phyloP scores from a whole-genome alignment of 2,113 vertebrate genomes.

The Psammodynastes pulverulentus region DNA sequence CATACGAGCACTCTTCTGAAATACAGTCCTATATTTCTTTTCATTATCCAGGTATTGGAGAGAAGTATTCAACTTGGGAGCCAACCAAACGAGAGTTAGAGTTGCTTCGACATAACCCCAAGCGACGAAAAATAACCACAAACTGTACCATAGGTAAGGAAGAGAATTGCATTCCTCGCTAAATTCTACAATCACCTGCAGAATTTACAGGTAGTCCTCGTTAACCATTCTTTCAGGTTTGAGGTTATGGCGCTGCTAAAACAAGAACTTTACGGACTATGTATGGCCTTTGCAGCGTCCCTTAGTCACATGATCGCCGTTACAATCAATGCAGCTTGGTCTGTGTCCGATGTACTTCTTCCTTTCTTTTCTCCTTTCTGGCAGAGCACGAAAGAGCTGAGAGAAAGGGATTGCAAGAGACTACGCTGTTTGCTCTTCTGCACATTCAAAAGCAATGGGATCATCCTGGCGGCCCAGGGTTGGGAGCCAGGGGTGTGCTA shows the following conservation, averaged over 20 bases:
- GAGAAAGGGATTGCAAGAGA: neutral
- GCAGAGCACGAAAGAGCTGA: neutral
- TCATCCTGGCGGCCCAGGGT: neutral
- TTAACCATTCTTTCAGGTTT: neutral
- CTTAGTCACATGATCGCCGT: neutral
- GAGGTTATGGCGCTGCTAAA: neutral
- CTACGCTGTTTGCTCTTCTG: neutral
- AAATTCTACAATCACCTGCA: neutral
- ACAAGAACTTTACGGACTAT: neutral
- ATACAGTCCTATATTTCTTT: slow-evolving; percentile 19
- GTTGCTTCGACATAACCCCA: slow-evolving; percentile 97
- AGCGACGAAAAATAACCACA: slow-evolving; percentile 96
- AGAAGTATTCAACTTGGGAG: slow-evolving; percentile 99
- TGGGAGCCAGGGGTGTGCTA: neutral
- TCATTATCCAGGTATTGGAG: slow-evolving; percentile 82
- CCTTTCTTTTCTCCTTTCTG: neutral
- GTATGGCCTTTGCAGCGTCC: neutral
- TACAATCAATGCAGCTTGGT: neutral
- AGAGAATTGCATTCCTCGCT: neutral
- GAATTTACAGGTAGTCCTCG: neutral
- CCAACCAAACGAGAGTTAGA: slow-evolving; percentile 97
- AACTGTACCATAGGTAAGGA: slow-evolving; percentile 97
- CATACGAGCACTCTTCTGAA: slow-evolving; percentile 46
- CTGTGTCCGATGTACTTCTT: neutral
- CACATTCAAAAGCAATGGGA: neutral